Conservation (phyloP, 2,888 invertebrate species). For the Spialia ferax region DNA sequence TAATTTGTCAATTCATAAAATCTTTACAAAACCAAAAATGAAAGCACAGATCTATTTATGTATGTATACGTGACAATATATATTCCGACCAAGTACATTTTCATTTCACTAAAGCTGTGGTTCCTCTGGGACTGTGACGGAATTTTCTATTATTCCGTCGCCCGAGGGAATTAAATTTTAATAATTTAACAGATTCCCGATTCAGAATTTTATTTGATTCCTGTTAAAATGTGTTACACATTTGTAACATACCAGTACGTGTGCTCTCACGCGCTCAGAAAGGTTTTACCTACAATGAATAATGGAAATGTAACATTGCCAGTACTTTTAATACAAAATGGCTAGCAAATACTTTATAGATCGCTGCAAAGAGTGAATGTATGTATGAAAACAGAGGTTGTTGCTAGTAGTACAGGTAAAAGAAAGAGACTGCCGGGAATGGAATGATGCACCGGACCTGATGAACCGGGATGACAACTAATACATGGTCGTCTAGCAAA, state of each 20-base stretch:
- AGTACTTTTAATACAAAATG: not conserved
- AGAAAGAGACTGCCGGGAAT: too few species aligned
- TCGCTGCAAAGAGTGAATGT: too few species aligned
- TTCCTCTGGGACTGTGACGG: conserved; percentile 5
- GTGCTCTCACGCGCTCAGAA: not conserved
- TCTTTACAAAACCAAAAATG: not conserved
- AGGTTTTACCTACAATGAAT: conserved; percentile 10
- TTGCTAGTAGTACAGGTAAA: too few species aligned
- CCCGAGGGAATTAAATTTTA: conserved; percentile 30
- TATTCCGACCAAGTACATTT: not conserved
- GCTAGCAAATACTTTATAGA: not conserved
- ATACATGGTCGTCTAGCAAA: too few species aligned
- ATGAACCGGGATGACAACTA: too few species aligned
- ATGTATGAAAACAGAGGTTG: too few species aligned
- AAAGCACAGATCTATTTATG: not conserved
- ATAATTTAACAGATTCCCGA: conserved; percentile 22
- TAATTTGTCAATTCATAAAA: not conserved
- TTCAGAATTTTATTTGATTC: conserved; percentile 13
- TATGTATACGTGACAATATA: not conserved
- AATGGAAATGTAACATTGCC: not conserved
- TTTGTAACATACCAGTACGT: not conserved
- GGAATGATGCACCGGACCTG: too few species aligned
- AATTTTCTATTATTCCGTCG: conserved; percentile 24
- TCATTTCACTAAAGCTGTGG: conserved; percentile 11
- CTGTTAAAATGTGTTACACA: conserved; percentile 16